Base-by-base conservation (phyloP, 2,113 vertebrate species). In the Microcebus ravelobensis region DNA sequence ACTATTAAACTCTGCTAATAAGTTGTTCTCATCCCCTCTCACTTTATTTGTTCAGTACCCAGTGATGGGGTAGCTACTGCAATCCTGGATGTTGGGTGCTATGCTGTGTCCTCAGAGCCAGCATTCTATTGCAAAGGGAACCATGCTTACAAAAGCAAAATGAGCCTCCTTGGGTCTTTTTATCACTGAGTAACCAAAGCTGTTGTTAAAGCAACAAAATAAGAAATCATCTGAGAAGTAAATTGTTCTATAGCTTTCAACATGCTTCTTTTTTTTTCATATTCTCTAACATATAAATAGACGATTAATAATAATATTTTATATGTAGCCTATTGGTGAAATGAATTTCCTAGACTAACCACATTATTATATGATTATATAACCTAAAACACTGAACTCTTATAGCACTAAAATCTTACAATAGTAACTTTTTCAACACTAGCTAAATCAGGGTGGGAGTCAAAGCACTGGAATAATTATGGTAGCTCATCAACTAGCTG, bases 351-450 rank as follows among this genome's bases (percentile, higher is more conserved):
- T 87, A 55, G 52, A 74, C 45, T 50, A 67, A 17, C 86, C 48
- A 68, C 23, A 68, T 76, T n/a, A 55, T 15, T 48, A 14, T 48
- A 36, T 63, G 67, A 81, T 86, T 94, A 74, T 61, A 20, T 77
- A 88, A 25, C 12, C 39, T 36, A 52, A 86, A 91, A 86, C 34
- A 68, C 18, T 91, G 67, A 93, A 83, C 31, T 74, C n/a, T 48
- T 23, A 55, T 57, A 67, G 14, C 80, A 59, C 86, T 95, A 80
- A 96, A 96, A 71, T 92, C 39, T 84, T 81, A 21, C 3, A 27
- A 27, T 63, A 17, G 5, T 87, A 73, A 57, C 31, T 61, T 93
- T 79, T 61, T 84, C 25, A 89, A 59, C 15, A 50, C 13, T 55
- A 42, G 34, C 65, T 81, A n/a, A 79, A 27, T 74, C 61, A 67